Evolutionary conservation across 2,113 vertebrate genomes (phyloP), one percentile per base, ranked within the genome.

Genomic region (Colinus virginianus): DNA sequence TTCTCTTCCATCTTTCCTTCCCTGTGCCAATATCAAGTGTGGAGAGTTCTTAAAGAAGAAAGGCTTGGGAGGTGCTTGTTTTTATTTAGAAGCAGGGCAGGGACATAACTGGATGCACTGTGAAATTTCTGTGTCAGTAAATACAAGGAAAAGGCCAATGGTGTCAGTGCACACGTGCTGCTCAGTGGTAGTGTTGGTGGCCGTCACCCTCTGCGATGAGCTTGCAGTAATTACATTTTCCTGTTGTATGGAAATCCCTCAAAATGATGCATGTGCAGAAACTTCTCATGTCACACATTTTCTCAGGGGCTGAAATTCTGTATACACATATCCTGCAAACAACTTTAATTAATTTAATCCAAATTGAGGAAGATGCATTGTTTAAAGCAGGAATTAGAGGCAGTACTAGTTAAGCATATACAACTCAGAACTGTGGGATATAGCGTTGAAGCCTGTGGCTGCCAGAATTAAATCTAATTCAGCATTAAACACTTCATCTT

Each of bases 161-260:
- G 21, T 9, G 20, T 74, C 55, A 34, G 42, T n/a, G 67, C 16
- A 17, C 17, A 30, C 42, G 58, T 64, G 25, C 4, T 87, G 16
- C 34, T 61, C 62, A 51, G 15, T 4, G 42, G 48, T 30, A 53
- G 7, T 21, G 56, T 1, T 46, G 25, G 12, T 86, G 34, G 46
- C 48, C 46, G 1, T 22, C 63, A 48, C 48, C 74, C 84, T 84
- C 30, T 67, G 78, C 53, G 30, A 58, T 42, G 23, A 68, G 32
- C 28, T 72, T 25, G 22, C 51, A 84, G 48, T 82, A 92, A 84
- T 69, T 84, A 72, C 53, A 82, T 92, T 90, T 89, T 94, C 82
- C 84, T 69, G 30, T 15, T 82, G 40, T 56, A 78, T 84, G 90
- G 53, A 59, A 84, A 82, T 75, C 26, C n/a, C n/a, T 87, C 58